Evolutionary conservation across 2,797 vertebrate species (phyloP).

Genomic region (Anolis apletophallus): DNA sequence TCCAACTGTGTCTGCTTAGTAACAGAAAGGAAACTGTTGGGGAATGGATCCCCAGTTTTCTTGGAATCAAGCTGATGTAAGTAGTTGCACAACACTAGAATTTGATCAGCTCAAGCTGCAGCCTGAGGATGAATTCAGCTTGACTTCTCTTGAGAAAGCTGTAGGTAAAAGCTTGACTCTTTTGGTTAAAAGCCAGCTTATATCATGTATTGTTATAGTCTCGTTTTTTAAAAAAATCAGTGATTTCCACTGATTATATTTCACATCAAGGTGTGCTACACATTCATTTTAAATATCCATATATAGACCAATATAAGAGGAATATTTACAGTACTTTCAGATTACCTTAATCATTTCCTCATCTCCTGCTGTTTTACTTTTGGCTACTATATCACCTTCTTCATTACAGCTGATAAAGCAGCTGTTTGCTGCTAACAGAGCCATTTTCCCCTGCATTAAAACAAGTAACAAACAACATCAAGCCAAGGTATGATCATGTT

Average conservation of each 20-base stretch:
- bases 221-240: not conserved
- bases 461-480: conserved; percentile 16
- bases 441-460: conserved; percentile 90
- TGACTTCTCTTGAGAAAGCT: not conserved
- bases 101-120: not conserved
- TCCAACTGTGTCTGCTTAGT: not conserved
- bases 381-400: conserved; percentile 92
- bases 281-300: not conserved
- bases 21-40: not conserved
- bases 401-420: conserved; percentile 96
- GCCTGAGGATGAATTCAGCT: not conserved
- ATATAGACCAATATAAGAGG: not conserved
- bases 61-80: not conserved
- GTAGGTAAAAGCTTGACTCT: too few relatives aligned
- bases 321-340: not conserved
- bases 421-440: conserved; percentile 92
- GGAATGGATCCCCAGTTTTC: not conserved
- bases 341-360: conserved; percentile 97
- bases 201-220: not conserved
- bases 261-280: not conserved
- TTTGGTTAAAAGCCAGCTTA: not conserved
- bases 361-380: conserved; percentile 90
- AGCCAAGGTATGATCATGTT: conserved; percentile 7
- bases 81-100: not conserved
- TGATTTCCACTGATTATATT: not conserved